Evolutionary conservation across 1,140 invertebrate genomes (phyloP).

Genomic region (Cheumatopsyche charites): DNA sequence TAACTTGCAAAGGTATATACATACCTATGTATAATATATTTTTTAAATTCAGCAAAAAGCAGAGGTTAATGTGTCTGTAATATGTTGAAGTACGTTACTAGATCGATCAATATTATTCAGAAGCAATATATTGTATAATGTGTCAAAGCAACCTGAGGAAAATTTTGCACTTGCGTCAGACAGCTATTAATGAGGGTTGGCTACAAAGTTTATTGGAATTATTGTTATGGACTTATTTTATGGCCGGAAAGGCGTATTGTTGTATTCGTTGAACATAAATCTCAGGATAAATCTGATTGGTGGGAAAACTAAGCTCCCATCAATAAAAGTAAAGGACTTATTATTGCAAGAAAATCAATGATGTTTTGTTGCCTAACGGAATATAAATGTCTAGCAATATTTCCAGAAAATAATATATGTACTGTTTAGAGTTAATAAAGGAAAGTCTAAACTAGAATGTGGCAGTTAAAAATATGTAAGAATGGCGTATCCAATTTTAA

Average conservation of each 20-base stretch:
- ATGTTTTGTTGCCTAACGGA: neutral
- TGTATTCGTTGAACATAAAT: conserved; percentile 20
- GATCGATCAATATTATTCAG: conserved; percentile 13
- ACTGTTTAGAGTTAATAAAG: no score
- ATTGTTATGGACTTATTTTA: conserved; percentile 24
- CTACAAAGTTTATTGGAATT: conserved; percentile 16
- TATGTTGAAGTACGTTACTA: no score
- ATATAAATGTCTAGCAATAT: no score
- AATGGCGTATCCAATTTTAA: no score
- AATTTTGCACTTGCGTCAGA: conserved; percentile 13
- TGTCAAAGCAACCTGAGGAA: conserved; percentile 16
- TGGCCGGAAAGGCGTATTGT: conserved; percentile 2
- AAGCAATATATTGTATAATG: conserved; percentile 1
- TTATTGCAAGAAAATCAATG: conserved; percentile 15
- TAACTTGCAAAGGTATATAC: no score
- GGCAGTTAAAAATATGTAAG: no score
- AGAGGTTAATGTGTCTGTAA: no score
- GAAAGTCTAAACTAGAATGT: no score
- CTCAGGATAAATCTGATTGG: conserved; percentile 12
- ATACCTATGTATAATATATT: no score
- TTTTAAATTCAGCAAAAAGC: no score
- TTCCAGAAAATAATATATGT: no score
- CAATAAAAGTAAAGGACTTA: conserved; percentile 22
- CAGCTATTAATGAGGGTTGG: conserved; percentile 22
- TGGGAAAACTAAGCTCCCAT: conserved; percentile 14